These are phyloP conservation scores for Lochmaea crataegi DNA, from an alignment of 2,888 invertebrate genomes.

Conservation along the genomic window DNA sequence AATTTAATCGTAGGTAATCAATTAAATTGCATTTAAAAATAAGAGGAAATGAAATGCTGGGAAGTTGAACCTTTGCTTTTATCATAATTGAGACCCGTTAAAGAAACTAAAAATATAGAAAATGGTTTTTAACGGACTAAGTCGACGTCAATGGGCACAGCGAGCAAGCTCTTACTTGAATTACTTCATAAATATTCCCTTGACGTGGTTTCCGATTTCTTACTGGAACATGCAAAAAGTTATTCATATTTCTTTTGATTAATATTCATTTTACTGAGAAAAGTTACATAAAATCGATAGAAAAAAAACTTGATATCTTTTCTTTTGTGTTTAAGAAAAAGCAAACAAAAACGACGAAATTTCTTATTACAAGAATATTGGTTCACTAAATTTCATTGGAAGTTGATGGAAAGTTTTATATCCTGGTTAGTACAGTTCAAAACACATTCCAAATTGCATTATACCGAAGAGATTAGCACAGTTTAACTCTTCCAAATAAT, in stretches of 20 bases:
- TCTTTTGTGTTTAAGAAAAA: not conserved
- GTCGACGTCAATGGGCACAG: slow-evolving; percentile 20
- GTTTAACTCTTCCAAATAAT: too few species aligned
- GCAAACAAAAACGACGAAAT: not conserved
- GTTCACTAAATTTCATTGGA: too few species aligned
- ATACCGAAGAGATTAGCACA: too few species aligned
- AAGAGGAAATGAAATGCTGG: not conserved
- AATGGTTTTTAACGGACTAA: not conserved
- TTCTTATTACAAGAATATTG: not conserved
- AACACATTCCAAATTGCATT: too few species aligned
- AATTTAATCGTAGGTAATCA: not conserved
- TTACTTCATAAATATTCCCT: slow-evolving; percentile 34
- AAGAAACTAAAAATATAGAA: not conserved
- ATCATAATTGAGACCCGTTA: slow-evolving; percentile 1
- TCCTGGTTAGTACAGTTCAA: too few species aligned
- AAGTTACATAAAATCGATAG: slow-evolving; percentile 13
- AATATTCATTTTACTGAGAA: slow-evolving; percentile 16
- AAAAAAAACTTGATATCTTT: not conserved
- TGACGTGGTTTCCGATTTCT: slow-evolving; percentile 34
- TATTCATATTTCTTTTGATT: slow-evolving; percentile 23
- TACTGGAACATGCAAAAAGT: slow-evolving; percentile 30
- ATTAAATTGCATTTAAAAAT: not conserved
- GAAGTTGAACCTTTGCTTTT: not conserved
- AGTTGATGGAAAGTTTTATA: too few species aligned
- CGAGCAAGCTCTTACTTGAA: slow-evolving; percentile 26